Evolutionary conservation across 2,888 invertebrate species (phyloP).

Genomic region (Eueremaeus valkanovi): DNA sequence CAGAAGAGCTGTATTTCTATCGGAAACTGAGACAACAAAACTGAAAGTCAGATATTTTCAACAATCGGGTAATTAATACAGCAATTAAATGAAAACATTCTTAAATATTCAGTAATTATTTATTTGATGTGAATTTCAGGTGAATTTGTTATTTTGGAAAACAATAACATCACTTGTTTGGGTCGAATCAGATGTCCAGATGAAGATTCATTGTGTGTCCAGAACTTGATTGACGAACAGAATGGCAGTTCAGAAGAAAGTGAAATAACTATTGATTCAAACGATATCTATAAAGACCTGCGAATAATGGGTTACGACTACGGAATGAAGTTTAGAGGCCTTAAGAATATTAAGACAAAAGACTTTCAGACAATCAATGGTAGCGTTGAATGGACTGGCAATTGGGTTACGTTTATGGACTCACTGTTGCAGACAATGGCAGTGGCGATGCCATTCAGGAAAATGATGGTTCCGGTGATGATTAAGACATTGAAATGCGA

Average conservation of each 20-base stretch:
- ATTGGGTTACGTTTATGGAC: constrained; percentile 38
- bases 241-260: constrained; percentile 36
- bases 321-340: constrained; percentile 72
- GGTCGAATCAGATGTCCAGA: constrained; percentile 49
- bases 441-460: background rate
- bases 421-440: constrained; percentile 34
- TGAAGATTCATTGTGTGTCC: constrained; percentile 36
- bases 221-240: background rate
- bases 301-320: constrained; percentile 81
- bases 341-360: constrained; percentile 58
- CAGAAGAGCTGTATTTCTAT: constrained; percentile 22
- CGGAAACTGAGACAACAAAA: background rate
- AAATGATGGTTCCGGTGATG: constrained; percentile 30
- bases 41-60: constrained; percentile 49
- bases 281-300: constrained; percentile 79
- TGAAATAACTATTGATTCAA: constrained; percentile 43
- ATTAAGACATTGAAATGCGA: constrained; percentile 30
- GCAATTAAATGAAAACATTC: background rate
- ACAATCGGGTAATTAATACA: constrained; percentile 44
- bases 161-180: constrained; percentile 50
- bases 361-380: constrained; percentile 60
- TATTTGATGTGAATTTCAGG: background rate
- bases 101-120: too few relatives aligned
- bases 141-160: constrained; percentile 12
- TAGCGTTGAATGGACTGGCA: constrained; percentile 41